Conservation (phyloP, 2,888 invertebrate genomes). For the Pterobdella sp. region DNA sequence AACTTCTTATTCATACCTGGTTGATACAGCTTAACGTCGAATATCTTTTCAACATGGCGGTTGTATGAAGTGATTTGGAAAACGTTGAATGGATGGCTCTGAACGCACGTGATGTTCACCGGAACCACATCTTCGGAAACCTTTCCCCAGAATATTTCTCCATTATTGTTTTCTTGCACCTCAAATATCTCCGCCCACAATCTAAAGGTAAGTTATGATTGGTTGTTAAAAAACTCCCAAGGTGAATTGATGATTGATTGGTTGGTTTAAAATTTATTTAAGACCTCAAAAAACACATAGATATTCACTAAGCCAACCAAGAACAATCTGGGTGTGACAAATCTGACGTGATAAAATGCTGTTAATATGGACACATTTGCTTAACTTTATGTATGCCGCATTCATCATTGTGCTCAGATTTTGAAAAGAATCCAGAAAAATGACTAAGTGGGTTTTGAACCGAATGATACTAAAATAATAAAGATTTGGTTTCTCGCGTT, state of each 20-base stretch:
- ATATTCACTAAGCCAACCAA: too few species aligned
- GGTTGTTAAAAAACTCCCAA: not conserved
- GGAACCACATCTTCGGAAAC: slow-evolving; percentile 96
- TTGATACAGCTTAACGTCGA: slow-evolving; percentile 90
- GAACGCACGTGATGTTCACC: slow-evolving; percentile 93
- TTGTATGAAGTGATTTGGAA: slow-evolving; percentile 98
- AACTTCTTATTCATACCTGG: slow-evolving; percentile 76
- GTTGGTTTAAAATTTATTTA: not conserved
- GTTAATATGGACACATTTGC: too few species aligned
- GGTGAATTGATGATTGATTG: not conserved
- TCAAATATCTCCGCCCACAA: slow-evolving; percentile 98
- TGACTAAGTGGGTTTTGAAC: too few species aligned
- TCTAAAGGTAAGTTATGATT: slow-evolving; percentile 51
- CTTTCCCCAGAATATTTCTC: slow-evolving; percentile 70
- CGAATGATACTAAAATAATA: too few species aligned
- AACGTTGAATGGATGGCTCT: slow-evolving; percentile 90
- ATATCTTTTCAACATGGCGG: slow-evolving; percentile 94
- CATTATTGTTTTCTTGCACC: slow-evolving; percentile 73
- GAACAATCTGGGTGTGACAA: too few species aligned
- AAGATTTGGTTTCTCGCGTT: too few species aligned
- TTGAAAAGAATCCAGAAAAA: too few species aligned
- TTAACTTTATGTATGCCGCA: too few species aligned
- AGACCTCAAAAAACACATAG: too few species aligned
- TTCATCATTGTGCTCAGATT: too few species aligned
- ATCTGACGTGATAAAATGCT: too few species aligned